Evolutionary conservation across 2,113 vertebrate species (phyloP), one percentile per base, ranked within the genome.

Genomic region (Ploceus nigricollis): DNA sequence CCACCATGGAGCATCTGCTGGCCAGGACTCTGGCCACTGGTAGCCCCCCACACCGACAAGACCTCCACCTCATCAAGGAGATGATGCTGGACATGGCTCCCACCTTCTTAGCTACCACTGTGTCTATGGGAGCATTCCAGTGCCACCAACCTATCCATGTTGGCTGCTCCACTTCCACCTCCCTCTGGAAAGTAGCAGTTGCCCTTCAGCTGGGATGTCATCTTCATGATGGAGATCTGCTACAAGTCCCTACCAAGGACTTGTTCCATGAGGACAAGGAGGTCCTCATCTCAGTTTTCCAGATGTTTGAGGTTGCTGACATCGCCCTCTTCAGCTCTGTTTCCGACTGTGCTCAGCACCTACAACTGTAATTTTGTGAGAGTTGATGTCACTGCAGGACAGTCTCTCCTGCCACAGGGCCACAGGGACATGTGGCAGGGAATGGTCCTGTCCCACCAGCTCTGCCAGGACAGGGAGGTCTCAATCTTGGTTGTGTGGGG

Each of bases 211-310:
- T 27, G 61, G 14, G 97, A 98, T 80, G 96, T 97, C 9, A 87
- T 97, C 93, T 98, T 98, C 66, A 85, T n/a, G 19, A 96, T 97
- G 54, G 64, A 95, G 44, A 98, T 96, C 39, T 98, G 98, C 83
- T 95, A 95, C 0, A 96, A 97, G 79, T 64, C 11, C 72, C 89
- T 56, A 96, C 97, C 66, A 18, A 13, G 27, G 44, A 86, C 25
- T 97, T 97, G 56, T 98, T 87, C 71, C 96, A 96, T 1, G 14
- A 25, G 6, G 95, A 98, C 63, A 93, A 98, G 7, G 97, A 98
- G 51, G 91, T 97, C 10, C 96, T 98, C 37, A 97, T 98, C 44
- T 96, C 93, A 0, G 97, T 97, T 35, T 97, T 89, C 1, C 97
- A 98, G 89, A 92, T 37, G 24, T 98, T 98, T 69, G 42, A 65